Conservation (phyloP, 2,888 invertebrate species). For the Anarsia innoxiella region DNA sequence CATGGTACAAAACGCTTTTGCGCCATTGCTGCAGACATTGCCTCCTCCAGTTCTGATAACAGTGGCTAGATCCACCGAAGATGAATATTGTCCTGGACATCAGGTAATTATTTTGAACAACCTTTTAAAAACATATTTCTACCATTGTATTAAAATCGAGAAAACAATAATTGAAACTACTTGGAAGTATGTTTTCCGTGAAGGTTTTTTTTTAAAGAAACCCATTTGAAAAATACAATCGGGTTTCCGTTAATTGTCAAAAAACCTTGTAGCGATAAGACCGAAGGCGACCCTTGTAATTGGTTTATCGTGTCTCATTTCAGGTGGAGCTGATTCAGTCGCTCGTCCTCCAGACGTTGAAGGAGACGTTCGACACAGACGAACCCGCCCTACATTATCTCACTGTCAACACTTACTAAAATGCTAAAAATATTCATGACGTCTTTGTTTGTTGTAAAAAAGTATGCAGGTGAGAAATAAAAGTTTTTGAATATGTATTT, state of each 20-base stretch:
- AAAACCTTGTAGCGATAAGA: no score
- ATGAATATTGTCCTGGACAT: conserved; percentile 91
- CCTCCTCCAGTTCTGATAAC: conserved; percentile 81
- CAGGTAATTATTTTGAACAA: conserved; percentile 67
- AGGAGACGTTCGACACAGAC: conserved; percentile 62
- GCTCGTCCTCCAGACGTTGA: conserved; percentile 76
- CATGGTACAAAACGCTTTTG: conserved; percentile 75
- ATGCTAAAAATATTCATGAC: background rate
- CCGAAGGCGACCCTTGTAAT: no score
- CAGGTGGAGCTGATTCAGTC: conserved; percentile 87
- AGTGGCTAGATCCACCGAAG: conserved; percentile 88
- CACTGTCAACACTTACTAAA: conserved; percentile 21
- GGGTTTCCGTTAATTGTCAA: no score
- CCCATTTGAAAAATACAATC: no score
- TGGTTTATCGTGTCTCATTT: no score
- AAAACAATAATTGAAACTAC: no score
- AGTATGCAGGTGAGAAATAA: no score
- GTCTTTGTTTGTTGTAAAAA: no score
- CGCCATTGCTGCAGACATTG: conserved; percentile 74
- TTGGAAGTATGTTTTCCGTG: no score
- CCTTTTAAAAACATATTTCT: background rate
- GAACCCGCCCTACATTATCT: conserved; percentile 68
- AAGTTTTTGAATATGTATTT: no score
- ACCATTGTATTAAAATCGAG: no score
- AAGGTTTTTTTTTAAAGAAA: no score